Conservation (phyloP, 1,140 invertebrate genomes). For the Camponotus pennsylvanicus region DNA sequence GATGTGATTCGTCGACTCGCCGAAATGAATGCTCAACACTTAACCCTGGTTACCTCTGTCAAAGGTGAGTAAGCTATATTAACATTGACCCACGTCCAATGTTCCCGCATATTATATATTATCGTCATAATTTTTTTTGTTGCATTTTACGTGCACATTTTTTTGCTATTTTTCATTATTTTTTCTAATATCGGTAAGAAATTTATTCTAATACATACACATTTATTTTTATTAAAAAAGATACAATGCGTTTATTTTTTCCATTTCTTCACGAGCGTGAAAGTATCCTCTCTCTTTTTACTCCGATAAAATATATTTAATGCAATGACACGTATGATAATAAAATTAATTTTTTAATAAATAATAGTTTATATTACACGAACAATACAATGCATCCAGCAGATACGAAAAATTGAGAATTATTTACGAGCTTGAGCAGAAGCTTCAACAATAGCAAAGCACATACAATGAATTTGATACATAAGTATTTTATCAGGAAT, state of each 20-base stretch:
- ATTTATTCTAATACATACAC: background rate
- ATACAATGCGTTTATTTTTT: background rate
- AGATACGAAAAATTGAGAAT: background rate
- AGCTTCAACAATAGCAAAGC: constrained; percentile 16
- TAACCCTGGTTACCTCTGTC: constrained; percentile 88
- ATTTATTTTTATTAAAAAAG: background rate
- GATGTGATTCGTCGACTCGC: constrained; percentile 94
- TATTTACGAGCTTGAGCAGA: background rate
- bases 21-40: constrained; percentile 88
- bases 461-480: constrained; percentile 15
- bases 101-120: background rate
- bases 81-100: background rate
- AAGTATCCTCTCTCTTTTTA: background rate
- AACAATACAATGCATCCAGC: background rate
- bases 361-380: background rate
- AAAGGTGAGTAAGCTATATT: constrained; percentile 85
- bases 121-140: background rate
- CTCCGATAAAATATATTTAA: background rate
- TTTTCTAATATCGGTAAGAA: background rate
- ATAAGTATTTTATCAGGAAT: constrained; percentile 23
- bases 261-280: background rate
- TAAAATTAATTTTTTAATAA: background rate
- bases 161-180: background rate
- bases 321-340: background rate
- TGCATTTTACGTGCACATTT: background rate